phyloP scores from a whole-genome alignment of 2,888 invertebrate genomes.

The Blomia tropicalis region DNA sequence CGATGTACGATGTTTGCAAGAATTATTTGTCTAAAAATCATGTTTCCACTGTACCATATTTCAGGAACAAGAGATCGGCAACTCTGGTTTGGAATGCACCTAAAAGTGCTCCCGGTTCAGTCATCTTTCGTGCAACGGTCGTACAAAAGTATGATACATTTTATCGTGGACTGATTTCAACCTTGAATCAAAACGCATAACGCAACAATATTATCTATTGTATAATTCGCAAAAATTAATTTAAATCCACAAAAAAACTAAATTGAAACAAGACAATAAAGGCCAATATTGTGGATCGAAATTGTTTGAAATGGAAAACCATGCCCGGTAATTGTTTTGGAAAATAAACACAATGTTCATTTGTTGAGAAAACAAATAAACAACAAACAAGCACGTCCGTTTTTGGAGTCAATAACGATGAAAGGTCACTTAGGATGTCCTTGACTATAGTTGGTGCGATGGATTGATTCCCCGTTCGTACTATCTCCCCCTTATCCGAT shows the following conservation, averaged over 20 bases:
- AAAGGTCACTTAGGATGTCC: slow-evolving; percentile 12
- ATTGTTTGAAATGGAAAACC: too few relatives aligned
- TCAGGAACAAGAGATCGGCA: slow-evolving; percentile 27
- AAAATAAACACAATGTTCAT: background rate
- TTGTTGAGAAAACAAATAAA: background rate
- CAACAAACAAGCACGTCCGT: background rate
- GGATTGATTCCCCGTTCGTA: too few relatives aligned
- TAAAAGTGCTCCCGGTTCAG: background rate
- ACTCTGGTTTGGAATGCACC: slow-evolving; percentile 28
- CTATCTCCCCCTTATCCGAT: too few relatives aligned
- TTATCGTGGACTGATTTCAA: slow-evolving; percentile 15
- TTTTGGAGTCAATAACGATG: background rate
- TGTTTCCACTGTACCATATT: background rate
- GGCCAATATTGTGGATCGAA: too few relatives aligned
- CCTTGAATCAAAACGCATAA: background rate
- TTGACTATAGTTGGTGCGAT: background rate
- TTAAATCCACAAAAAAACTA: too few relatives aligned
- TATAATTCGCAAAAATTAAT: background rate
- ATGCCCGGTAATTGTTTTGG: too few relatives aligned
- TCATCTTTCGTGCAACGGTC: slow-evolving; percentile 25
- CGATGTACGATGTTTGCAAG: too few relatives aligned
- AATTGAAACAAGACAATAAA: too few relatives aligned
- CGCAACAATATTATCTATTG: background rate
- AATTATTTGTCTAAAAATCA: background rate
- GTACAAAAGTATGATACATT: slow-evolving; percentile 28